Conservation (phyloP, 2,888 invertebrate genomes). For the Phasia obesa region DNA sequence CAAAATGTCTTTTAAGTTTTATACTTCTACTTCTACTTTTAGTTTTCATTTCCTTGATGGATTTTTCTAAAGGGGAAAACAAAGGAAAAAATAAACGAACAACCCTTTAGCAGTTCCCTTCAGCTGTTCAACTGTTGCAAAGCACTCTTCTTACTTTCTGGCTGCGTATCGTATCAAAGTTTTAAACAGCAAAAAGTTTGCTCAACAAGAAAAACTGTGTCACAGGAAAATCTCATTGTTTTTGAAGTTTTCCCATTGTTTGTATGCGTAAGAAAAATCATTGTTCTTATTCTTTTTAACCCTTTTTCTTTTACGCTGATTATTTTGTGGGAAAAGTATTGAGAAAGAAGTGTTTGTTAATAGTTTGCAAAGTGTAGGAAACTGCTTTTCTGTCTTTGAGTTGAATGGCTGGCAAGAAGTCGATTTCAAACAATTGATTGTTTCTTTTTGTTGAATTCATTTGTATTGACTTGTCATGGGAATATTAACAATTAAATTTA, state of each 20-base stretch:
- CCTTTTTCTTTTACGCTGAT: too few species aligned
- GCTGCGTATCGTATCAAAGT: neutral
- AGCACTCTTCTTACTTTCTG: neutral
- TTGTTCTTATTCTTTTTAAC: too few species aligned
- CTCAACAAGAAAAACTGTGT: conserved; percentile 47
- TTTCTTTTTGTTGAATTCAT: conserved; percentile 14
- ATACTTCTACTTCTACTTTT: neutral
- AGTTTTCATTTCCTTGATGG: neutral
- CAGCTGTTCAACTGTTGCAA: conserved; percentile 3
- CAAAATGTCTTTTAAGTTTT: conserved; percentile 1
- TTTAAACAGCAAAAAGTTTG: conserved; percentile 10
- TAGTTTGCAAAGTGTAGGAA: neutral
- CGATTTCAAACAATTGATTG: conserved; percentile 26
- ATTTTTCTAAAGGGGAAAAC: neutral
- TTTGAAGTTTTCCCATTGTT: conserved; percentile 26
- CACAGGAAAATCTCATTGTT: conserved; percentile 35
- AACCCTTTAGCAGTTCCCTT: conserved; percentile 19
- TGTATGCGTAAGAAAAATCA: neutral
- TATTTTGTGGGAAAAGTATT: neutral
- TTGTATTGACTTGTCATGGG: conserved; percentile 63
- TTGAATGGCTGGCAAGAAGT: conserved; percentile 13
- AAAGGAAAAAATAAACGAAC: conserved; percentile 3
- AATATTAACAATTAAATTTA: conserved; percentile 60
- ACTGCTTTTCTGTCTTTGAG: conserved; percentile 8
- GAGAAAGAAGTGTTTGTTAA: conserved; percentile 24